Base-by-base conservation (phyloP, 2,888 invertebrate species). In the Chymomyza fuscimana region DNA sequence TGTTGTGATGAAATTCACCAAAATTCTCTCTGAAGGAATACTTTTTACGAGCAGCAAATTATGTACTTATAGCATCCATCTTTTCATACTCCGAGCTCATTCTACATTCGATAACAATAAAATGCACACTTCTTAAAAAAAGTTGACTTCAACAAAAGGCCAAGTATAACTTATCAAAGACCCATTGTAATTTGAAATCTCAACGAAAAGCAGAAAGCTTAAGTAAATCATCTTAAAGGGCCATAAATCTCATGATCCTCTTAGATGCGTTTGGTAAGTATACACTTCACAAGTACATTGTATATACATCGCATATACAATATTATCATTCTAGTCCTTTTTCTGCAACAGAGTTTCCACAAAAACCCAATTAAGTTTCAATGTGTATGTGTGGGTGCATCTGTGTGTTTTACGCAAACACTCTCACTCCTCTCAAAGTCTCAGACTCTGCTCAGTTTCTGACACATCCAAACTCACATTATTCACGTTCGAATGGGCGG, bases 401-500 rank as follows among this genome's bases (percentile, higher is more conserved):
- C 6, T 46, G 6, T 46, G 40, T 46, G 40, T 46, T 12, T 46
- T 12, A 46, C 12, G 12, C 40, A 46, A 46, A 46, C 12, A 46
- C 40, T 46, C 40, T 46, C 40, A 12, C 40, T 12, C 12, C 40
- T 0, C 40, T 12, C 40, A 46, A 32, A 32, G 7, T 7, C 32
- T 32, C 32, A 4, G 32, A 32, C 32, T 32, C 32, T 5, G 5
- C 32, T 7, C 32, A 32, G 32, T 3, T 7, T 32, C 32, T 32
- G 32, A 46, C 40, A 10, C 40, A 46, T 46, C 10, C 40, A 46
- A 12, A 46, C 40, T 10, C 40, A 46, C 40, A 46, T 46, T 12
- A 46, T 46, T 46, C 40, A 46, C 40, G 40, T 46, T 46, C 40
- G 40, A 46, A 46, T 46, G 40, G 40, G 40, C 58, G 70, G 70